Evolutionary conservation across 1,140 invertebrate species (phyloP), one percentile per base, ranked within the genome.

Genomic region (Eufriesea mexicana): DNA sequence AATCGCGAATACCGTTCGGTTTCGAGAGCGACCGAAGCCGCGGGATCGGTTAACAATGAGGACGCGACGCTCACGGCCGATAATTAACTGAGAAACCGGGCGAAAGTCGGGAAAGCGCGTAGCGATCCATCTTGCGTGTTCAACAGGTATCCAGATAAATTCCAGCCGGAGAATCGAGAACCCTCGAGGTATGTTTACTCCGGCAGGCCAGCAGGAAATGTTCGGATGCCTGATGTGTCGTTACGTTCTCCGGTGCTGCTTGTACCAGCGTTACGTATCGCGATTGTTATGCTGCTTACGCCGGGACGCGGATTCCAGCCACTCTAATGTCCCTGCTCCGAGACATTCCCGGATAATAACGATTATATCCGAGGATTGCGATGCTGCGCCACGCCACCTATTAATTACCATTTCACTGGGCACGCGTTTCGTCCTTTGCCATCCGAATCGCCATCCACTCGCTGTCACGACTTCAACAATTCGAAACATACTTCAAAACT

Each of bases 41-140:
- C 54, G 23, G 20, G 42, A 76, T 64, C 45, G 62, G 61, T 74
- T 70, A 74, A 64, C 66, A 86, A 80, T 54, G 66, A 74, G 35
- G 73, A 57, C 66, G 70, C 20, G 45, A 51, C 20, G 47, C 47
- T 25, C 25, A 16, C 42, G 45, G 62, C 66, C 61, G 81, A 89
- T 89, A 89, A 89, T 86, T 88, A 85, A 83, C 61, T 74, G 83
- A 75, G 86, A 76, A 88, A 76, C 42, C 61, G 71, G 71, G 75
- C 83, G 86, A 88, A 88, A 88, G 83, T 87, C 71, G 70, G 79
- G 79, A 88, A 88, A 85, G 75, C 75, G 75, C 59, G 74, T 25
- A n/a, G 51, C 78, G 62, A 88, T 84, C 62, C 85, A 62, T 85
- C 79, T 82, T 74, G 23, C 71, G 70, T 47, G 83, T 74, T 88